Evolutionary conservation across 2,888 invertebrate genomes (phyloP), one percentile per base, ranked within the genome.

Genomic region (Callinectes sapidus): DNA sequence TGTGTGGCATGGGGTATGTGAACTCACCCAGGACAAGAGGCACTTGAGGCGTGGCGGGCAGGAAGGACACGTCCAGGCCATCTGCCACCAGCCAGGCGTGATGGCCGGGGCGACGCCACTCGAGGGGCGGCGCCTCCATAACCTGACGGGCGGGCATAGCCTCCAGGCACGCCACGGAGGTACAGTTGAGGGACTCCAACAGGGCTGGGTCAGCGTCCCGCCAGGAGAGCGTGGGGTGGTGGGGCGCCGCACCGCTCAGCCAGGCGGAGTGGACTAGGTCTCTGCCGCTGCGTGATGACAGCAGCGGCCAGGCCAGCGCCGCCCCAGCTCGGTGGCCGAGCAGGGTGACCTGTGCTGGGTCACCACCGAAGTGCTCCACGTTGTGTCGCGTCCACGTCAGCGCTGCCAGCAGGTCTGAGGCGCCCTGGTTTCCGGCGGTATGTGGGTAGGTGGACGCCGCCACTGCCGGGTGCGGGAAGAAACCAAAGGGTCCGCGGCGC

Each of bases 241-340:
- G 87, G 23, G 92, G 92, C 18, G 93, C 92, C 28, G 94, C 91
- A 2, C 98, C 98, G 0, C 98, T 97, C 0, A 98, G 97, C 98
- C 98, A 98, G 6, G 97, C 97, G 90, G 97, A 96, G 0, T 97
- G 96, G 95, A 98, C 98, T 6, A 98, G 96, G 88, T 97, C 97
- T 91, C 97, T 97, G 2, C 97, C 95, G 77, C 95, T 93, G 95
- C 95, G 96, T 18, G 96, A 95, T 94, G 97, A 96, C 95, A 97
- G 97, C 81, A 98, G 96, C 0, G 98, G 97, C 0, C 98, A 97
- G 0, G 98, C 97, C 23, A 98, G 96, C 0, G 98, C 98, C 0
- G 97, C 98, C 0, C 98, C 98, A 0, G 98, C 98, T 39, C 98
- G 97, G 95, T 98, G 98, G 0, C 98, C 98, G 95, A 98, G 96